These are phyloP conservation scores for Agrilus biguttatus DNA, from an alignment of 2,888 invertebrate species.

Conservation along the genomic window DNA sequence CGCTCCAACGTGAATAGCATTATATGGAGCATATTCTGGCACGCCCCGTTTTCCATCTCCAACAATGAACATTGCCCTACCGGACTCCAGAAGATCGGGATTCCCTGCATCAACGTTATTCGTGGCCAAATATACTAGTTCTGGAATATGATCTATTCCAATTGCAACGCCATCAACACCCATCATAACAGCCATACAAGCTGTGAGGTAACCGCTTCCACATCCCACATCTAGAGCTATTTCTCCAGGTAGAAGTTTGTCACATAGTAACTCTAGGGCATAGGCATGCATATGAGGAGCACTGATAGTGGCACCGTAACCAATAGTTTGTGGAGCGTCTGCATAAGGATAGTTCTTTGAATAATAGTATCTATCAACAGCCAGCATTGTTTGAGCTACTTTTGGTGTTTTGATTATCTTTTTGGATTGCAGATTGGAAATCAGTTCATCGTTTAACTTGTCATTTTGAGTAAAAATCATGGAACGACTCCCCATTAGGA, in stretches of 20 bases:
- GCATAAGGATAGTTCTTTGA: conserved; percentile 64
- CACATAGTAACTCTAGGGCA: conserved; percentile 71
- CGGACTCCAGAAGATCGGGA: conserved; percentile 50
- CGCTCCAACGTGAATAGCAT: conserved; percentile 88
- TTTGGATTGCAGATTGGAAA: too few relatives aligned
- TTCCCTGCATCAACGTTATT: conserved; percentile 65
- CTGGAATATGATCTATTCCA: conserved; percentile 83
- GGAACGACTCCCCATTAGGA: too few relatives aligned
- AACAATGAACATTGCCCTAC: conserved; percentile 55
- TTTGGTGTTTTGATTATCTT: too few relatives aligned
- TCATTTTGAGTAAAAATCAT: too few relatives aligned
- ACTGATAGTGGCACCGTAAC: conserved; percentile 86
- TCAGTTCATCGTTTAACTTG: too few relatives aligned
- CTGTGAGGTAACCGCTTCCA: conserved; percentile 85
- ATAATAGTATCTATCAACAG: conserved; percentile 74
- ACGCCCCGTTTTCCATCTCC: conserved; percentile 84
- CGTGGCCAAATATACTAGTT: conserved; percentile 59
- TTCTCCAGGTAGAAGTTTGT: conserved; percentile 60
- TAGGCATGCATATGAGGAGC: conserved; percentile 96
- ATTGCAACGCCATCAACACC: conserved; percentile 45
- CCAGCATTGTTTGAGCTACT: conserved; percentile 68
- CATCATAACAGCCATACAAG: conserved; percentile 78
- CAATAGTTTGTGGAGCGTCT: conserved; percentile 87
- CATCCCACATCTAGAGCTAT: conserved; percentile 83
- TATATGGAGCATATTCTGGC: conserved; percentile 60